These are phyloP conservation scores for Melanotaenia trifasciata DNA, from an alignment of 2,797 vertebrate genomes.

Conservation along the genomic window DNA sequence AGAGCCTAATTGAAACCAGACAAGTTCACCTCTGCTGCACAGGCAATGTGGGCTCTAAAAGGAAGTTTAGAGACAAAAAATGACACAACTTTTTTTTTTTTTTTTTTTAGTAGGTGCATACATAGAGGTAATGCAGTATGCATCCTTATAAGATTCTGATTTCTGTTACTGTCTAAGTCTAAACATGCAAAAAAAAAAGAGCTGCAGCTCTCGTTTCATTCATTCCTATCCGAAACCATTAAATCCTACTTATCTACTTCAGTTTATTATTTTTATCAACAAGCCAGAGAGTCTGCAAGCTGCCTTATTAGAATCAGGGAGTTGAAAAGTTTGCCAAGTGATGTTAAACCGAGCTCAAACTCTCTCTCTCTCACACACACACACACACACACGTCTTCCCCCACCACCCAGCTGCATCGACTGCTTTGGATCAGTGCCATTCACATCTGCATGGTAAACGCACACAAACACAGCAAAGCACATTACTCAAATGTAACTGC, in stretches of 20 bases:
- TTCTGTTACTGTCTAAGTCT: background rate
- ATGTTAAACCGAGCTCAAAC: slow-evolving; percentile 37
- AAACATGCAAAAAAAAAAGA: slow-evolving; percentile 10
- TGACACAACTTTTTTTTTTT: background rate
- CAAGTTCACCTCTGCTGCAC: slow-evolving; percentile 40
- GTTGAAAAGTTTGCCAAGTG: slow-evolving; percentile 22
- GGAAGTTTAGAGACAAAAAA: slow-evolving; percentile 21
- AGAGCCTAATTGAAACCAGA: slow-evolving; percentile 76
- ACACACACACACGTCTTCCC: slow-evolving; percentile 17
- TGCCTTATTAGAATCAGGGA: slow-evolving; percentile 16
- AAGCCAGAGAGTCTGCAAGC: background rate
- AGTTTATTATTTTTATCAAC: background rate
- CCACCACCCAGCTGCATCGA: slow-evolving; percentile 10
- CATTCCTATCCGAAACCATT: background rate
- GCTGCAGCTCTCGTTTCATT: background rate
- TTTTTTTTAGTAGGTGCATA: slow-evolving; percentile 4
- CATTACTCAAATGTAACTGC: slow-evolving; percentile 32
- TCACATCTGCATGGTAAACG: slow-evolving; percentile 52
- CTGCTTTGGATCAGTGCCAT: slow-evolving; percentile 49
- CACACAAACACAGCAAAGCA: slow-evolving; percentile 21
- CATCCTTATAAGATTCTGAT: background rate
- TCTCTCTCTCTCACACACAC: background rate
- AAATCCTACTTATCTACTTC: background rate
- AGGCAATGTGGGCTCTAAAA: slow-evolving; percentile 1
- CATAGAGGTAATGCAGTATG: background rate